A percentile compares a stretch with the other conserved stretches of the same genome.
phyloP scores from a whole-genome alignment of 2,113 vertebrate genomes.

The Rattus rattus region DNA sequence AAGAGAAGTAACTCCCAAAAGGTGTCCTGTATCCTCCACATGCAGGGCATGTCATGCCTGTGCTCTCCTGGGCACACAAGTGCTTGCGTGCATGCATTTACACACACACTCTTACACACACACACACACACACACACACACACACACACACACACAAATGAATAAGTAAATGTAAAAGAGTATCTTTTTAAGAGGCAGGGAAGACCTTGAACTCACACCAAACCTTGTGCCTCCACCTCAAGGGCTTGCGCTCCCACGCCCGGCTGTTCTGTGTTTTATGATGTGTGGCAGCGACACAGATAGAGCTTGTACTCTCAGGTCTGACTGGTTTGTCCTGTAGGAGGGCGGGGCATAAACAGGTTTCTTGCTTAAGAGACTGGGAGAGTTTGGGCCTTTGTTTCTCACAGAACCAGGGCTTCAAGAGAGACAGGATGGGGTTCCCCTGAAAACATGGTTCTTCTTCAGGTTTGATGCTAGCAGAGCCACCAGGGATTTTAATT shows the following conservation, averaged over 20 bases:
- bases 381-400: neutral
- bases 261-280: neutral
- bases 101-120: neutral
- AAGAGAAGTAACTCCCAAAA: neutral
- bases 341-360: neutral
- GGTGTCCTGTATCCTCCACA: neutral
- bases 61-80: neutral
- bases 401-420: neutral
- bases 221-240: too few species aligned
- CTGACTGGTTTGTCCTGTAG: conserved; percentile 19
- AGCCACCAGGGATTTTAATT: neutral
- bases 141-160: neutral
- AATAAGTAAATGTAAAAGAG: neutral
- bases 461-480: neutral
- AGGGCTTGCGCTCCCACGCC: neutral
- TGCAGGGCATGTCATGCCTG: too few species aligned
- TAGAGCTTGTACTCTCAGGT: neutral
- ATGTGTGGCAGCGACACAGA: neutral
- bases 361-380: neutral
- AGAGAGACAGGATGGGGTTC: neutral
- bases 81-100: too few species aligned
- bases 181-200: neutral
- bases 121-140: neutral
- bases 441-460: neutral
- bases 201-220: neutral